Percentiles rank a stretch among this genome's conserved stretches.
Evolutionary conservation across 2,888 invertebrate species (phyloP).

Genomic region (Eupeodes luniger): DNA sequence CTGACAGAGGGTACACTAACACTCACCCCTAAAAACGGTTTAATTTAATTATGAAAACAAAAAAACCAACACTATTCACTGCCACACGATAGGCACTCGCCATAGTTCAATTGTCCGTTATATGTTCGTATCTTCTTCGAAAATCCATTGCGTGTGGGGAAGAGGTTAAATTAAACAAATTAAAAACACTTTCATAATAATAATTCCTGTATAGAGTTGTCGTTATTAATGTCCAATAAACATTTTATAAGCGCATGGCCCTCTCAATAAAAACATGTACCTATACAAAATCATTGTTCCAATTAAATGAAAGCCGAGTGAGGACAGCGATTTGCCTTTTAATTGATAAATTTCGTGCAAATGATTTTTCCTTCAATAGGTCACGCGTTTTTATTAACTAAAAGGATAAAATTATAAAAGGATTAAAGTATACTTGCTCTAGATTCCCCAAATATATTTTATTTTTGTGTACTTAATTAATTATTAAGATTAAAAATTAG

Average conservation of each 20-base stretch:
- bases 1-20: neutral
- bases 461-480: too few species aligned
- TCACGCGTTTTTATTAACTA: slow-evolving; percentile 14
- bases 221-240: slow-evolving; percentile 72
- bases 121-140: slow-evolving; percentile 25
- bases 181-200: slow-evolving; percentile 73
- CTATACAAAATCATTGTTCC: slow-evolving; percentile 79
- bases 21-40: slow-evolving; percentile 41
- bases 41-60: slow-evolving; percentile 72
- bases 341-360: slow-evolving; percentile 74
- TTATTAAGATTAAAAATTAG: too few species aligned
- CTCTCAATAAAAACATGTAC: slow-evolving; percentile 42
- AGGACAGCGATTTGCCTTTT: slow-evolving; percentile 77
- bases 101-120: slow-evolving; percentile 7
- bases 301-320: slow-evolving; percentile 81
- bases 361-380: slow-evolving; percentile 46
- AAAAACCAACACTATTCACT: neutral
- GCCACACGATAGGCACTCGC: slow-evolving; percentile 49
- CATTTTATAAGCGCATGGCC: slow-evolving; percentile 67
- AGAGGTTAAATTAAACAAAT: slow-evolving; percentile 74
- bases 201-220: slow-evolving; percentile 67
- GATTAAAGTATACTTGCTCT: neutral
- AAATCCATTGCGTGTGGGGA: slow-evolving; percentile 57
- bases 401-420: neutral
- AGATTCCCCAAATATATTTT: too few species aligned